phyloP scores from a whole-genome alignment of 2,113 vertebrate species.

The Odocoileus virginianus region DNA sequence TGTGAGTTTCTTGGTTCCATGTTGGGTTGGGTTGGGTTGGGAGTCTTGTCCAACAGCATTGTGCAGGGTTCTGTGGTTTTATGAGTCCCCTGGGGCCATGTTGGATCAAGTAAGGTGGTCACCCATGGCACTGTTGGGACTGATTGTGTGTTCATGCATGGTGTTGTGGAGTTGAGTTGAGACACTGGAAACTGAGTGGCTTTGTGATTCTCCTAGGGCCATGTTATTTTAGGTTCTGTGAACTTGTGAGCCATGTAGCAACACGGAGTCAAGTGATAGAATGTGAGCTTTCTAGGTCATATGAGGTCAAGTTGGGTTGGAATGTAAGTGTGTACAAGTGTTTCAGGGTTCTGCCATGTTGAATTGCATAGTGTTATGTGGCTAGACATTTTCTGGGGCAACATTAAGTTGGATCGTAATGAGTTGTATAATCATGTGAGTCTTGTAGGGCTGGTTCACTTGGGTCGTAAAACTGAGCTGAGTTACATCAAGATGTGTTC shows the following conservation, averaged over 20 bases:
- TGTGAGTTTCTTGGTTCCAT: neutral
- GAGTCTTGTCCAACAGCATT: neutral
- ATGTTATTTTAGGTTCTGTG: conserved; percentile 40
- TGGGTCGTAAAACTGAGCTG: neutral
- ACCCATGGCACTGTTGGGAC: neutral
- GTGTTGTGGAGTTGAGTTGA: neutral
- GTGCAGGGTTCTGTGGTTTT: neutral
- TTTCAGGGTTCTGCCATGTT: neutral
- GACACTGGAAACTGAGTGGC: neutral
- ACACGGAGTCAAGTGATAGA: neutral
- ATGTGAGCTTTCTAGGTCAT: neutral
- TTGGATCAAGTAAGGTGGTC: neutral
- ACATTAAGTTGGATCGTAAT: neutral
- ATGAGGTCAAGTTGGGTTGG: neutral
- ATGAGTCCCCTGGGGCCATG: neutral
- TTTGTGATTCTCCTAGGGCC: neutral
- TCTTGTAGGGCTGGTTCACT: neutral
- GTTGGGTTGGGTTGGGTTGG: neutral
- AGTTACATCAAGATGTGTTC: neutral
- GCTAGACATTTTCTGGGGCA: neutral
- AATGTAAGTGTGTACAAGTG: no score
- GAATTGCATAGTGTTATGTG: neutral
- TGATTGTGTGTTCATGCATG: neutral
- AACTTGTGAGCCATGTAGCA: neutral
- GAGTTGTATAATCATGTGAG: neutral